phyloP scores from a whole-genome alignment of 2,113 vertebrate species.

The Etheostoma spectabile region DNA sequence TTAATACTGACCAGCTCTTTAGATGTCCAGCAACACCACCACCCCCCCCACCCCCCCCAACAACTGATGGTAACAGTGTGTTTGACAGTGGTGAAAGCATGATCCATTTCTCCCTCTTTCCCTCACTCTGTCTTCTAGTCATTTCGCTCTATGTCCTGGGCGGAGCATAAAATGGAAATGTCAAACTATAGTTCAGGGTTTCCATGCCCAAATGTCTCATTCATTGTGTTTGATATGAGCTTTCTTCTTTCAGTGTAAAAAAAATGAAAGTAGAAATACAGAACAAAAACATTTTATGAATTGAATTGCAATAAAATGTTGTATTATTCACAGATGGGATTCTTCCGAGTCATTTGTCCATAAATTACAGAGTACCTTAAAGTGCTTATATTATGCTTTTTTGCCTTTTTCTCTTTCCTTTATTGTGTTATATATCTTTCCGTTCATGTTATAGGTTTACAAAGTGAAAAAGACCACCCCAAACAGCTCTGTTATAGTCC shows the following conservation, averaged over 20 bases:
- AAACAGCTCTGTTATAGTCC: no score
- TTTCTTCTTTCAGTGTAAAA: neutral
- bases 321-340: no score
- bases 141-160: neutral
- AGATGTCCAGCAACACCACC: no score
- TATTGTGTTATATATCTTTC: no score
- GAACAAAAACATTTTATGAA: no score
- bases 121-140: neutral
- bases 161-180: neutral
- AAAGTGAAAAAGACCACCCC: no score
- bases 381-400: no score
- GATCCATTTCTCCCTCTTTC: slow-evolving; percentile 26
- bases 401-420: no score
- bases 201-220: neutral
- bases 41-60: neutral
- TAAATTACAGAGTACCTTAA: no score
- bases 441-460: no score
- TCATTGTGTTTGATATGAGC: neutral
- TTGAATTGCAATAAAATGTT: no score
- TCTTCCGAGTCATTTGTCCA: no score
- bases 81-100: slow-evolving; percentile 17
- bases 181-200: neutral
- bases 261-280: neutral
- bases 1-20: neutral
- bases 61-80: neutral